Evolutionary conservation across 2,113 vertebrate genomes (phyloP).

Genomic region (Limanda limanda): DNA sequence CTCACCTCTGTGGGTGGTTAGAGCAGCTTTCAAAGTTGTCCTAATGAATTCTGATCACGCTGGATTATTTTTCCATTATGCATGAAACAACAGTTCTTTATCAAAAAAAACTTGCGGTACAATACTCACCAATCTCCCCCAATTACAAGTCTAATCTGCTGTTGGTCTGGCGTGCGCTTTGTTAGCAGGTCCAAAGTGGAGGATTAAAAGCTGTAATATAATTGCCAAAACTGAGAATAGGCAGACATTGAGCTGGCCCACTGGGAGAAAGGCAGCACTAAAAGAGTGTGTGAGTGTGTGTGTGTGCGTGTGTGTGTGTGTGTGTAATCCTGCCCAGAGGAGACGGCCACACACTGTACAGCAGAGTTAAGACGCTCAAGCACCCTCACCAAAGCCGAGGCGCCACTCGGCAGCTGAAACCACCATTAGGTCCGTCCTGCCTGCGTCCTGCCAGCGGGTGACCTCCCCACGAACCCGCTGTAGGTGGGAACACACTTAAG

Average conservation of each 20-base stretch:
- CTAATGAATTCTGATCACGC: conserved; percentile 27
- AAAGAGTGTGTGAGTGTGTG: conserved; percentile 20
- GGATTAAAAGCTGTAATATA: conserved; percentile 73
- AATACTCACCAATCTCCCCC: conserved; percentile 21
- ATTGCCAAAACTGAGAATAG: conserved; percentile 67
- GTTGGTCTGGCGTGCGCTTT: conserved; percentile 50
- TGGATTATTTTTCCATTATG: conserved; percentile 23
- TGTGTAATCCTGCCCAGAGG: conserved; percentile 67
- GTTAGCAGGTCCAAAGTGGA: conserved; percentile 57
- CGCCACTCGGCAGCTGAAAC: conserved; percentile 27
- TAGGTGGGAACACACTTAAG: conserved; percentile 18
- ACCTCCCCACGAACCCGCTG: conserved; percentile 51
- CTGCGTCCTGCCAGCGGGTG: neutral
- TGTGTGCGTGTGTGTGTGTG: conserved; percentile 1
- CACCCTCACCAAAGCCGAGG: conserved; percentile 6
- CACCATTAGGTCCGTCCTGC: conserved; percentile 12
- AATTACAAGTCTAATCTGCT: conserved; percentile 59
- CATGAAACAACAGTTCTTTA: conserved; percentile 34
- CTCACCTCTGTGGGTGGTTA: conserved; percentile 1
- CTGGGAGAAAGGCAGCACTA: conserved; percentile 32
- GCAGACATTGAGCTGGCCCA: conserved; percentile 59
- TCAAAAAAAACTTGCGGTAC: conserved; percentile 18
- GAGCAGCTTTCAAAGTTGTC: conserved; percentile 13
- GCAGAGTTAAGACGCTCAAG: conserved; percentile 13
- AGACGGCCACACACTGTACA: conserved; percentile 38